Conservation (phyloP, 2,113 vertebrate species). For the Mohoua ochrocephala region DNA sequence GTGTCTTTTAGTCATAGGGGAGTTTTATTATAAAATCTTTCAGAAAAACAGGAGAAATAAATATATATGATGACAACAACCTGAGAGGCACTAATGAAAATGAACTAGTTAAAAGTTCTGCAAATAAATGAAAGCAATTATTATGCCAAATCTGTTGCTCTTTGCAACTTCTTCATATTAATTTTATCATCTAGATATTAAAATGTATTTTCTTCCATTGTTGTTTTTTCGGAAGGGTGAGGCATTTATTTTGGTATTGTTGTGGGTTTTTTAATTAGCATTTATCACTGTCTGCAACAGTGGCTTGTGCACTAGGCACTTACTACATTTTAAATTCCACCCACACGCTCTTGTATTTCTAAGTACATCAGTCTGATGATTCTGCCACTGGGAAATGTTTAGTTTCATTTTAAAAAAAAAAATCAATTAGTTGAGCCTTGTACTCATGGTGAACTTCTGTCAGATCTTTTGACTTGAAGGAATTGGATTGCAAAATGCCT, state of each 20-base stretch:
- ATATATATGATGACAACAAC: not conserved
- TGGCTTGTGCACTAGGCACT: not conserved
- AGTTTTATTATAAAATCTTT: not conserved
- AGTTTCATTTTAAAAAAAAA: not conserved
- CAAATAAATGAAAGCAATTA: not conserved
- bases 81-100: not conserved
- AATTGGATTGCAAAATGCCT: not conserved
- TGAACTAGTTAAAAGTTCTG: not conserved
- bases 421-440: not conserved
- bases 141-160: not conserved
- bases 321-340: not conserved
- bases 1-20: not conserved
- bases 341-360: not conserved
- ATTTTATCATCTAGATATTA: not conserved
- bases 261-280: accelerated
- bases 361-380: not conserved
- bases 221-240: not conserved
- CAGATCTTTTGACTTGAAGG: not conserved
- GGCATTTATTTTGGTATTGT: not conserved
- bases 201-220: not conserved
- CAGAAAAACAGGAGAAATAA: not conserved
- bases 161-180: not conserved
- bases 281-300: not conserved
- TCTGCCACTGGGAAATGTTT: not conserved
- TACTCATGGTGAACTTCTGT: not conserved